A percentile compares a stretch with the other conserved stretches of the same genome.
Evolutionary conservation across 2,888 invertebrate genomes (phyloP).

Genomic region (Trichacis sp.): DNA sequence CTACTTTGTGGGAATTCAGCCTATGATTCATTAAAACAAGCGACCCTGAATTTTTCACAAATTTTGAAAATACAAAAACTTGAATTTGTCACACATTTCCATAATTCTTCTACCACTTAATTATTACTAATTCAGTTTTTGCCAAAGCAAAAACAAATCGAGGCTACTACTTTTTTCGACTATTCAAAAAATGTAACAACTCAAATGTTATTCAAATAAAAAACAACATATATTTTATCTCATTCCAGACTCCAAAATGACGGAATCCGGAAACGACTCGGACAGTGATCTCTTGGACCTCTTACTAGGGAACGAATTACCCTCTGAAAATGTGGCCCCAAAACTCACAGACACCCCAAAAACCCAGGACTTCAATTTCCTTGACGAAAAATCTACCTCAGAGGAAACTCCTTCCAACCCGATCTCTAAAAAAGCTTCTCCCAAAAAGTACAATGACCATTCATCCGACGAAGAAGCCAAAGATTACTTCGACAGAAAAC

Average conservation of each 20-base stretch:
- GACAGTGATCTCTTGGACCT: slow-evolving; percentile 26
- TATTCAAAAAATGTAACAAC: no score
- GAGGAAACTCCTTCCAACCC: neutral
- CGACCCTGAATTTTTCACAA: no score
- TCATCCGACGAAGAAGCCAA: slow-evolving; percentile 88
- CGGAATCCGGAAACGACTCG: slow-evolving; percentile 20
- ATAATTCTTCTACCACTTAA: no score
- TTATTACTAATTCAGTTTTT: no score
- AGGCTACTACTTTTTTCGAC: no score
- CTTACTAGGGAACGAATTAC: slow-evolving; percentile 14
- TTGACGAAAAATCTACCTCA: slow-evolving; percentile 43
- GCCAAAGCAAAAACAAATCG: no score
- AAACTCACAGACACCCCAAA: slow-evolving; percentile 30
- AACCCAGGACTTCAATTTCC: slow-evolving; percentile 56
- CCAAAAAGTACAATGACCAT: slow-evolving; percentile 76
- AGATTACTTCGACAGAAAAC: slow-evolving; percentile 79
- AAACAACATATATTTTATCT: neutral
- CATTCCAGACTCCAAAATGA: slow-evolving; percentile 18
- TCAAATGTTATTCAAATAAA: no score
- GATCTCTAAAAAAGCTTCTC: neutral
- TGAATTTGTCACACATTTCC: no score
- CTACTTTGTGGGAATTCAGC: no score
- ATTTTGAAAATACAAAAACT: no score
- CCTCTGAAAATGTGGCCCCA: neutral
- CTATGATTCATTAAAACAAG: no score